Base-by-base conservation (phyloP, 35 echinoderm and acorn worm genomes). In the Ptychodera flava region DNA sequence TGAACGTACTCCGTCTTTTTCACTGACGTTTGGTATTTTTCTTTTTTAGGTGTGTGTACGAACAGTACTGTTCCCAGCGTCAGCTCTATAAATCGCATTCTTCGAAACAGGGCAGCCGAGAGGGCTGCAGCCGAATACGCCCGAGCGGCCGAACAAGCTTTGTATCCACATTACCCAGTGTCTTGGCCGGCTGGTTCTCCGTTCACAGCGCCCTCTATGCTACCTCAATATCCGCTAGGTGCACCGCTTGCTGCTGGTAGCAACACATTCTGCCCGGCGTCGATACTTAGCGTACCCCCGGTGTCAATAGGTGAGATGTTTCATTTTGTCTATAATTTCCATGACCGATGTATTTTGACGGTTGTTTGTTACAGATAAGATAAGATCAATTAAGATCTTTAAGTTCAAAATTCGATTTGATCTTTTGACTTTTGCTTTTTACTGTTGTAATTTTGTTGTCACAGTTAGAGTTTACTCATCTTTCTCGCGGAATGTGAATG, bases 91-190 rank as follows among this genome's bases (percentile, higher is more conserved):
- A 99, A 99, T 64, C 88, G 96, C 1, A 99, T 99, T 45, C 82
- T 99, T 36, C 96, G 96, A 33, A 99, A 99, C 77, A 80, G 96
- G 34, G 96, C 96, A 1, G 93, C 92, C 0, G 96, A 99, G 38
- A 87, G 96, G 33, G 93, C 92, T 22, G 96, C 96, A 29, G 93
- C 96, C 32, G 96, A 99, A 78, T 99, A 99, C 90, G 96, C 96
- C 15, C 53, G 96, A 16, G 95, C 86, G 1, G 93, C 95, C 0
- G 95, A 97, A 38, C 95, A 97, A 85, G 92, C 86, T 64, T 22
- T 64, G 6, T 64, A 64, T 64, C 45, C 45, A 64, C 45, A 64
- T 22, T 64, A 64, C 45, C 45, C 45, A 12, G 22, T 64, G 6
- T 64, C 45, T 12, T 64, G 45, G 45, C 22, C 45, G 6, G 22